Evolutionary conservation across 2,888 invertebrate genomes (phyloP), one percentile per base, ranked within the genome.

Genomic region (Temnothorax unifasciatus): DNA sequence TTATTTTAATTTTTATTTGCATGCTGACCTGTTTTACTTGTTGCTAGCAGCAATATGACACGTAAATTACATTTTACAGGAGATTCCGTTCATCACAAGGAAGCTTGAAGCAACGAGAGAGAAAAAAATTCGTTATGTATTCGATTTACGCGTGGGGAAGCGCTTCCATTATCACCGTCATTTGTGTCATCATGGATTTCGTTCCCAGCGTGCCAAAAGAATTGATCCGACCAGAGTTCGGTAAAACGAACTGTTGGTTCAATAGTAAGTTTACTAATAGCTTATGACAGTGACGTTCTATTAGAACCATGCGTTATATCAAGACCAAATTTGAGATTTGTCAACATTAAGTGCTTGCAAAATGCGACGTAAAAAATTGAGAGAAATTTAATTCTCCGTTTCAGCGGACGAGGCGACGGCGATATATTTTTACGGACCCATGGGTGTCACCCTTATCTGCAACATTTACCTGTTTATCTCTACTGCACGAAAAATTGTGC

Each of bases 391-490:
- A 68, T 63, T 41, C 82, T 57, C 41, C 81, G 84, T 90, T 89
- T 38, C 85, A 96, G 97, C 95, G 89, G 95, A 96, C 91, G 71
- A 93, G 61, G 96, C 96, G 11, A 96, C 96, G 86, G 93, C 97
- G 54, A 92, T 96, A 18, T 97, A 97, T 94, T 97, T 97, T 95
- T 97, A 97, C 94, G 96, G 96, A 0, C 97, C 97, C 0, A 96
- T 97, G 84, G 96, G 96, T 52, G 91, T 96, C 13, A 95, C 97
- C 18, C 96, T 97, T 11, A 90, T 96, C 0, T 95, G 96, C 92
- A 97, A 97, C 92, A 95, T 97, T 68, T 94, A 96, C 8, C 95
- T 97, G 82, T 97, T 97, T 94, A 94, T 96, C n/a, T 95, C 96
- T 69, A 97, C 97, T 0, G 97, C 97, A 0, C 92, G 96, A 76